A percentile compares a stretch with the other conserved stretches of the same genome.
phyloP scores from a whole-genome alignment of 2,888 invertebrate species.

The Amiota mariae region DNA sequence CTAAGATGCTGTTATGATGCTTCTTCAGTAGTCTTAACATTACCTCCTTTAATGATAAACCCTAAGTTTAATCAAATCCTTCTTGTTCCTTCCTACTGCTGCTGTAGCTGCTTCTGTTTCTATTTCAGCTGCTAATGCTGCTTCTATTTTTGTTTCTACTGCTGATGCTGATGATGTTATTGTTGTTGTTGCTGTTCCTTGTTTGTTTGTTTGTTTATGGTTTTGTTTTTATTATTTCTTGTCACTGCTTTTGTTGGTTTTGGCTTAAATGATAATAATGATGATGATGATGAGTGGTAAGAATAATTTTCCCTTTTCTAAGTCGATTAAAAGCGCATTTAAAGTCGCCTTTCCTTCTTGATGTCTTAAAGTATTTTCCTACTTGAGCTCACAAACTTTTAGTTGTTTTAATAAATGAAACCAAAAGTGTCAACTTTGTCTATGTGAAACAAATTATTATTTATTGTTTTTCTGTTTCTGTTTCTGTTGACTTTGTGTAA shows the following conservation, averaged over 20 bases:
- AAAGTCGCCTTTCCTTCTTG: not conserved
- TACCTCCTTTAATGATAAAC: not conserved
- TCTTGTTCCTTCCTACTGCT: not conserved
- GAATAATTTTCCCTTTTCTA: not conserved
- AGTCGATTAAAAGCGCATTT: constrained; percentile 1
- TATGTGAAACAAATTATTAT: constrained; percentile 9
- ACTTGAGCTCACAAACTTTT: not conserved
- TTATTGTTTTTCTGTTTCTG: constrained; percentile 7
- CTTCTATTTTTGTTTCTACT: not conserved
- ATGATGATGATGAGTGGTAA: not conserved
- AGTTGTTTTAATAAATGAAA: not conserved
- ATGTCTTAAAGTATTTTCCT: not conserved
- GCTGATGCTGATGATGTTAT: not conserved
- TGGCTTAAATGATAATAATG: constrained; percentile 7
- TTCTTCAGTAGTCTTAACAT: not conserved
- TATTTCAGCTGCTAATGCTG: not conserved
- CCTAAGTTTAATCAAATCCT: not conserved
- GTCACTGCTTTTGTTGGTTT: not conserved
- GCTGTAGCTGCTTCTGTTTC: not conserved
- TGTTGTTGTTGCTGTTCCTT: not conserved
- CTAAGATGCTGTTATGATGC: not conserved
- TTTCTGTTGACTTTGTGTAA: not conserved
- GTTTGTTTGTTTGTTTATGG: not conserved
- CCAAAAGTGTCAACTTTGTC: not conserved
- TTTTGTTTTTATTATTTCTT: not conserved